phyloP scores from a whole-genome alignment of 37 sponge, comb jelly and placozoan species.

The Oopsacas minuta region DNA sequence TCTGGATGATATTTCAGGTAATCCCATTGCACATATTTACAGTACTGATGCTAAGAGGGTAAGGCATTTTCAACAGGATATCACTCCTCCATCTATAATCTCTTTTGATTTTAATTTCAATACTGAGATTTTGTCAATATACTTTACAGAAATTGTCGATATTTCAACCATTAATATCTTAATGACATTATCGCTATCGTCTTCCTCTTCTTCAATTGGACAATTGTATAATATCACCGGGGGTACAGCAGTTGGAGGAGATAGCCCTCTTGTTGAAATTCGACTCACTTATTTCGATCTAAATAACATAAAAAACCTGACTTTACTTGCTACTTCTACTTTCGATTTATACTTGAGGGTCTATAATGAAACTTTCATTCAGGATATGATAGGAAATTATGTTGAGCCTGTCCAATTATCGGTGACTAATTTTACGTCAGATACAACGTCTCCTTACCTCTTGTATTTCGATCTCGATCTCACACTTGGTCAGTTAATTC shows the following conservation, averaged over 20 bases:
- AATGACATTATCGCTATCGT: conserved; percentile 25
- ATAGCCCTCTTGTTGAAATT: conserved; percentile 39
- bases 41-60: conserved; percentile 27
- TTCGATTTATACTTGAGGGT: background rate
- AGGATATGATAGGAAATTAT: conserved; percentile 53
- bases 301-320: conserved; percentile 57
- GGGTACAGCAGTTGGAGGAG: conserved; percentile 31
- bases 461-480: conserved; percentile 43
- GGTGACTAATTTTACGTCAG: conserved; percentile 23
- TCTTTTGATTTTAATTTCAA: conserved; percentile 50
- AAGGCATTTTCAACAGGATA: conserved; percentile 27
- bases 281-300: conserved; percentile 34
- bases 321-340: conserved; percentile 36
- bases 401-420: conserved; percentile 15
- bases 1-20: conserved; percentile 45
- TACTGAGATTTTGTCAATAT: conserved; percentile 37
- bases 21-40: conserved; percentile 33
- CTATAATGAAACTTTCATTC: conserved; percentile 17
- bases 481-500: conserved; percentile 32
- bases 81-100: conserved; percentile 29
- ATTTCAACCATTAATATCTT: conserved; percentile 32
- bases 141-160: conserved; percentile 69
- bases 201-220: background rate
- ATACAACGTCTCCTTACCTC: conserved; percentile 33
- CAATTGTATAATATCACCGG: conserved; percentile 45